Percentiles rank a stretch among this genome's conserved stretches.
These are phyloP conservation scores for Latrodectus elegans DNA, from an alignment of 2,888 invertebrate genomes.

Conservation along the genomic window DNA sequence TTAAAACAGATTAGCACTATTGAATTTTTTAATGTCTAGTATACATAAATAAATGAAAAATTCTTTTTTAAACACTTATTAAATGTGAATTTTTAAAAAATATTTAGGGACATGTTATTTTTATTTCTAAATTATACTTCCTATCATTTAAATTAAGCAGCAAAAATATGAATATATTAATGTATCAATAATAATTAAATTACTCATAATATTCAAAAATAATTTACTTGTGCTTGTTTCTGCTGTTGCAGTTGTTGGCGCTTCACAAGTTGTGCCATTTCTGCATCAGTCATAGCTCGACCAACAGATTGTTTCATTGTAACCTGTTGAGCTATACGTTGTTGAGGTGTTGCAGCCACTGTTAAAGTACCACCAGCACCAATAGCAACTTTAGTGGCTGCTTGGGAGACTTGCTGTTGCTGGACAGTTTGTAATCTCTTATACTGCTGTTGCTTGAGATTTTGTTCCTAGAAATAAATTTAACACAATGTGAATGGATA, in stretches of 20 bases:
- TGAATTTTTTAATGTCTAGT: too few species aligned
- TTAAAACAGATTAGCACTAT: too few species aligned
- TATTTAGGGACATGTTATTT: too few species aligned
- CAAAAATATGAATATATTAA: too few species aligned
- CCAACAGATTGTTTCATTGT: conserved; percentile 58
- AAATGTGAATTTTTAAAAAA: too few species aligned
- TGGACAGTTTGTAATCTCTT: conserved; percentile 49
- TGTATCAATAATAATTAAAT: too few species aligned
- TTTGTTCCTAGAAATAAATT: conserved; percentile 71
- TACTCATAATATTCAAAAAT: not conserved
- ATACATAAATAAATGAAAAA: too few species aligned
- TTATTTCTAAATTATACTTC: too few species aligned
- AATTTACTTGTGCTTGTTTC: conserved; percentile 45
- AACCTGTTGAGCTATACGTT: conserved; percentile 47
- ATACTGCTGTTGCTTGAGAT: conserved; percentile 75
- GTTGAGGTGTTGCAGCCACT: conserved; percentile 51
- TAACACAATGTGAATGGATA: too few species aligned
- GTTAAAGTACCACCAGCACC: conserved; percentile 43
- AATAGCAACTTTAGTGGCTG: conserved; percentile 54
- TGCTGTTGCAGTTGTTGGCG: conserved; percentile 69
- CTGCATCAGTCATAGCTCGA: conserved; percentile 67
- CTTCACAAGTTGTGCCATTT: conserved; percentile 69
- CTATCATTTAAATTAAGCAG: too few species aligned
- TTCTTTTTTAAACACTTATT: too few species aligned
- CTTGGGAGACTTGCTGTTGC: conserved; percentile 48